These are phyloP conservation scores for Dinothrombium tinctorium DNA, from an alignment of 1,140 invertebrate genomes.

Conservation along the genomic window DNA sequence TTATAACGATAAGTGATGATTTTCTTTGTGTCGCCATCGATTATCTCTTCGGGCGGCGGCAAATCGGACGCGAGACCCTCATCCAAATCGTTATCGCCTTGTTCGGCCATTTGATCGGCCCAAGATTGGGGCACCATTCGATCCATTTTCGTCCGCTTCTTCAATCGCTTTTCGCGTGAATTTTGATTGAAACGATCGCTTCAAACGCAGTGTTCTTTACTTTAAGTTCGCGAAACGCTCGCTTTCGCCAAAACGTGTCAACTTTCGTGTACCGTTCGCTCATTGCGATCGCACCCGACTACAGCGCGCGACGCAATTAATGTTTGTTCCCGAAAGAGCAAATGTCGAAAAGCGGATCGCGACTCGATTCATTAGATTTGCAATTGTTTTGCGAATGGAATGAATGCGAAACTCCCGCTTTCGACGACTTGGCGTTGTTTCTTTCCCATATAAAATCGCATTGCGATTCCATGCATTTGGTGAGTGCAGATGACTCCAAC, in stretches of 20 bases:
- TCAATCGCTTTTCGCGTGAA: too few relatives aligned
- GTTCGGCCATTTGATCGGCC: slow-evolving; percentile 12
- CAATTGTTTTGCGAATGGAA: slow-evolving; percentile 9
- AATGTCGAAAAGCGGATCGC: too few relatives aligned
- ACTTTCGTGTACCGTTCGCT: too few relatives aligned
- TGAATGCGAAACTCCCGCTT: not conserved
- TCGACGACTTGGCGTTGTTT: not conserved
- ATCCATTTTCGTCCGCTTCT: too few relatives aligned
- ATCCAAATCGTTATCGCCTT: slow-evolving; percentile 5
- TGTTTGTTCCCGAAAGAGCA: too few relatives aligned
- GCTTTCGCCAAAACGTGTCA: too few relatives aligned
- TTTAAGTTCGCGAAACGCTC: too few relatives aligned
- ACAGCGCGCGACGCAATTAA: too few relatives aligned
- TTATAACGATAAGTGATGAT: slow-evolving; percentile 77
- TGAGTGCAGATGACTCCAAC: not conserved
- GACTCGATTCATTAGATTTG: too few relatives aligned
- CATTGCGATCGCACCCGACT: too few relatives aligned
- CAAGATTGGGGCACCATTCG: slow-evolving; percentile 7
- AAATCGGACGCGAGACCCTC: not conserved
- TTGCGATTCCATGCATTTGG: not conserved
- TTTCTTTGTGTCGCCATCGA: slow-evolving; percentile 66
- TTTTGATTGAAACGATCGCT: too few relatives aligned
- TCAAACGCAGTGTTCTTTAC: too few relatives aligned
- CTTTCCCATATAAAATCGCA: not conserved
- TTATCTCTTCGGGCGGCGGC: slow-evolving; percentile 38